A percentile compares a stretch with the other conserved stretches of the same genome.
Evolutionary conservation across 2,888 invertebrate species (phyloP).

Genomic region (Neoitamus cyanurus): DNA sequence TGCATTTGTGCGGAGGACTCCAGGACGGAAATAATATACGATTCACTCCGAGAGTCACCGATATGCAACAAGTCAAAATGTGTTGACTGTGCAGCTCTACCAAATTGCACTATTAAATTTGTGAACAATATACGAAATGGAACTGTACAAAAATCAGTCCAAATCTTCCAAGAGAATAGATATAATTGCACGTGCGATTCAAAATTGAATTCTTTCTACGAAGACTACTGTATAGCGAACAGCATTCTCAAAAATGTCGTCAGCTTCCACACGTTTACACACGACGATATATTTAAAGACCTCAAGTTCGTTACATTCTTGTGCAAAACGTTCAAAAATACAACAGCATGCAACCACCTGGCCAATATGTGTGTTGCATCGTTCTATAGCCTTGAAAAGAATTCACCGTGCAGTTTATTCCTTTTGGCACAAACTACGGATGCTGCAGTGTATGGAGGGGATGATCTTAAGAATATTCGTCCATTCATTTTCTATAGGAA

Average conservation of each 20-base stretch:
- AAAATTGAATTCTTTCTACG: constrained; percentile 60
- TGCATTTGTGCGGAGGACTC: constrained; percentile 66
- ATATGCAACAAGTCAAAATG: constrained; percentile 55
- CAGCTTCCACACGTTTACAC: constrained; percentile 61
- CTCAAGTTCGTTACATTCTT: constrained; percentile 64
- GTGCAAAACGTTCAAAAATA: constrained; percentile 64
- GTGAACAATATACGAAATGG: constrained; percentile 54
- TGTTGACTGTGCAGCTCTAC: not conserved
- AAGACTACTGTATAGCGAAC: constrained; percentile 61
- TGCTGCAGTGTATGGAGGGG: constrained; percentile 60
- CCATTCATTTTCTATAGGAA: constrained; percentile 64
- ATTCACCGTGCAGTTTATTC: constrained; percentile 67
- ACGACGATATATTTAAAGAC: constrained; percentile 56
- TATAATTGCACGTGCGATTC: constrained; percentile 56
- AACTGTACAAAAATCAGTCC: constrained; percentile 46
- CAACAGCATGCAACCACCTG: constrained; percentile 73
- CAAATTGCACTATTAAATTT: constrained; percentile 19
- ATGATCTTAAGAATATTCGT: constrained; percentile 58
- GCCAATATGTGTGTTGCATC: constrained; percentile 76
- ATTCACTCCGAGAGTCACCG: constrained; percentile 58
- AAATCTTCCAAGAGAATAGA: constrained; percentile 37
- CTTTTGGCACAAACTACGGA: constrained; percentile 63
- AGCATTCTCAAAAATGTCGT: constrained; percentile 60
- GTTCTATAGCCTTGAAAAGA: constrained; percentile 68
- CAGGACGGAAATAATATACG: constrained; percentile 57